A percentile compares a stretch with the other conserved stretches of the same genome.
Evolutionary conservation across 2,888 invertebrate species (phyloP).

Genomic region (Steinernema carpocapsae): DNA sequence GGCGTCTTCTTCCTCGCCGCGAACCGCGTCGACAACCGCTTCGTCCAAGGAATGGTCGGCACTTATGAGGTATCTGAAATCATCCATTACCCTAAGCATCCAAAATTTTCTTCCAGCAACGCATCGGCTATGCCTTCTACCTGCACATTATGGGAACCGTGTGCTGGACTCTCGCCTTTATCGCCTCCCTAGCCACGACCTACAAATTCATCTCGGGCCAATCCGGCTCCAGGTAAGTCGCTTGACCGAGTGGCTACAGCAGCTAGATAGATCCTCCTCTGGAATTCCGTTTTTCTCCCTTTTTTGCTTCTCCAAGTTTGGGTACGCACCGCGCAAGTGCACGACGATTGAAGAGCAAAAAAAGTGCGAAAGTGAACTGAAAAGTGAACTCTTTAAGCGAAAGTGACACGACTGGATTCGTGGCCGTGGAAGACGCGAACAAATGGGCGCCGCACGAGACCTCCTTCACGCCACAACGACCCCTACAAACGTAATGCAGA

Average conservation of each 20-base stretch:
- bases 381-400: constrained; percentile 20
- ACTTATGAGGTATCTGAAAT: constrained; percentile 40
- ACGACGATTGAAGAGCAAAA: not conserved
- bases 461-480: constrained; percentile 22
- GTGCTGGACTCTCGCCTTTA: constrained; percentile 62
- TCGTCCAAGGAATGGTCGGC: constrained; percentile 66
- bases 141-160: constrained; percentile 66
- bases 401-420: constrained; percentile 21
- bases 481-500: constrained; percentile 24
- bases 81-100: not conserved
- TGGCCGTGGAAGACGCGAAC: constrained; percentile 22
- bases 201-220: constrained; percentile 57
- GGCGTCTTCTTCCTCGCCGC: constrained; percentile 68
- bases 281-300: no score
- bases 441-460: constrained; percentile 31
- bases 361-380: not conserved
- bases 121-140: constrained; percentile 67
- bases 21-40: constrained; percentile 66
- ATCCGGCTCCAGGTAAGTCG: constrained; percentile 4
- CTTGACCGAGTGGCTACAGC: not conserved
- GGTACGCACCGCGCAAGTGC: constrained; percentile 27
- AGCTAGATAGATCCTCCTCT: not conserved
- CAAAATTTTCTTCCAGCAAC: constrained; percentile 49
- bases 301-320: constrained; percentile 15
- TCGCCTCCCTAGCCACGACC: constrained; percentile 62